Conservation (phyloP, 2,797 vertebrate genomes). For the Natrix natrix region DNA sequence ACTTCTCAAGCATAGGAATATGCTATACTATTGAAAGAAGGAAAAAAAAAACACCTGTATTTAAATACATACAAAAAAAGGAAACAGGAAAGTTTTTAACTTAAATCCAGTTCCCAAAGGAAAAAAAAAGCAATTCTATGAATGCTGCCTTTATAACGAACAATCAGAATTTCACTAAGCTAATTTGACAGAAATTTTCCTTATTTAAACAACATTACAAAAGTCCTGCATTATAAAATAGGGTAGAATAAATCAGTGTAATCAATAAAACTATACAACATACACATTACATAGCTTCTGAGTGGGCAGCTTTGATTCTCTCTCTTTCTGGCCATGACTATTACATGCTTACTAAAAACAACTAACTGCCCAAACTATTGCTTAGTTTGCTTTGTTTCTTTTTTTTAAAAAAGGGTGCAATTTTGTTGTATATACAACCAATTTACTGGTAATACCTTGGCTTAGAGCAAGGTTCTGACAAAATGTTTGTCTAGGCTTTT, state of each 20-base stretch:
- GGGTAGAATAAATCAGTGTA: conserved; percentile 99
- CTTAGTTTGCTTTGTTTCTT: conserved; percentile 85
- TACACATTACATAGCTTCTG: conserved; percentile 91
- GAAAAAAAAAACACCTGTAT: conserved; percentile 77
- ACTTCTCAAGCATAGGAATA: conserved; percentile 93
- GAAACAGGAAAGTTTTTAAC: conserved; percentile 96
- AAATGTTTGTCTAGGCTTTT: conserved; percentile 86
- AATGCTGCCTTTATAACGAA: conserved; percentile 93
- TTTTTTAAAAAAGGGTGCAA: conserved; percentile 92
- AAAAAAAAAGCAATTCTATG: conserved; percentile 85
- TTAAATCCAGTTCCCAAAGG: conserved; percentile 91
- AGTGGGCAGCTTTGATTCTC: conserved; percentile 78
- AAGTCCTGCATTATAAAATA: conserved; percentile 99
- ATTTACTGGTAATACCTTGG: conserved; percentile 90
- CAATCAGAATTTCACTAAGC: conserved; percentile 97
- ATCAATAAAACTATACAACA: conserved; percentile 99
- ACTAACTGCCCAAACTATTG: conserved; percentile 98
- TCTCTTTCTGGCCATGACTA: conserved; percentile 85
- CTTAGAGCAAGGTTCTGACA: conserved; percentile 88
- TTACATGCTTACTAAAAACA: conserved; percentile 87
- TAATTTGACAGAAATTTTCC: conserved; percentile 88
- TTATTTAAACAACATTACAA: conserved; percentile 99
- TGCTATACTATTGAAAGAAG: conserved; percentile 87
- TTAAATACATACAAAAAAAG: conserved; percentile 93
- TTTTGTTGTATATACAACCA: conserved; percentile 92